These are phyloP conservation scores for Setophaga coronata DNA, from an alignment of 2,113 vertebrate species.

Conservation along the genomic window DNA sequence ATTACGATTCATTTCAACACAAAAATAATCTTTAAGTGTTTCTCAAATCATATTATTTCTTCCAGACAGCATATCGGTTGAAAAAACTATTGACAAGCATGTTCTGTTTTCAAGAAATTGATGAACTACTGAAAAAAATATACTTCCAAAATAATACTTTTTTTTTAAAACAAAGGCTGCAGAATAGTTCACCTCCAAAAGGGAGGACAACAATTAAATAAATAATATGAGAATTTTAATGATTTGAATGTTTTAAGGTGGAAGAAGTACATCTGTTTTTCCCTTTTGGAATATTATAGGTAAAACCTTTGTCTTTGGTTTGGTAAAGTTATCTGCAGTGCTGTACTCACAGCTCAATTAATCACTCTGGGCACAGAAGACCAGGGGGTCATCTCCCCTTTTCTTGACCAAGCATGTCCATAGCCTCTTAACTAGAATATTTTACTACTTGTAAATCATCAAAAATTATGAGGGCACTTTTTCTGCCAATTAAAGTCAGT, in stretches of 20 bases:
- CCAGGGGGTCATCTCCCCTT: background rate
- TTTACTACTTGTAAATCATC: background rate
- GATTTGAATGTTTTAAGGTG: background rate
- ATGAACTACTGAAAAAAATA: background rate
- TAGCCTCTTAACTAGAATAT: background rate
- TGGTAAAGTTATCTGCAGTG: fast-evolving
- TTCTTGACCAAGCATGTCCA: background rate
- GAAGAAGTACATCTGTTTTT: fast-evolving
- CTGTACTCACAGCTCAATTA: background rate
- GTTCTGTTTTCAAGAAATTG: background rate
- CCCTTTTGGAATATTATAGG: background rate
- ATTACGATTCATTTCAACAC: fast-evolving
- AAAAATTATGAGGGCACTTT: background rate
- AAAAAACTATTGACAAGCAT: background rate
- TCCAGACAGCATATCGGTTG: background rate
- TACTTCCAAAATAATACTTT: background rate
- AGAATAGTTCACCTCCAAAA: background rate
- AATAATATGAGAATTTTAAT: background rate
- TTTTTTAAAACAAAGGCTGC: background rate
- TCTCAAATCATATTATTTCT: background rate
- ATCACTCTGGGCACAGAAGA: background rate
- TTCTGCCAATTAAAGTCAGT: background rate
- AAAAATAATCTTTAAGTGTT: background rate
- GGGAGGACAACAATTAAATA: background rate
- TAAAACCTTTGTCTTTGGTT: fast-evolving